Evolutionary conservation across 2,113 vertebrate species (phyloP).

Genomic region (Eublepharis macularius): DNA sequence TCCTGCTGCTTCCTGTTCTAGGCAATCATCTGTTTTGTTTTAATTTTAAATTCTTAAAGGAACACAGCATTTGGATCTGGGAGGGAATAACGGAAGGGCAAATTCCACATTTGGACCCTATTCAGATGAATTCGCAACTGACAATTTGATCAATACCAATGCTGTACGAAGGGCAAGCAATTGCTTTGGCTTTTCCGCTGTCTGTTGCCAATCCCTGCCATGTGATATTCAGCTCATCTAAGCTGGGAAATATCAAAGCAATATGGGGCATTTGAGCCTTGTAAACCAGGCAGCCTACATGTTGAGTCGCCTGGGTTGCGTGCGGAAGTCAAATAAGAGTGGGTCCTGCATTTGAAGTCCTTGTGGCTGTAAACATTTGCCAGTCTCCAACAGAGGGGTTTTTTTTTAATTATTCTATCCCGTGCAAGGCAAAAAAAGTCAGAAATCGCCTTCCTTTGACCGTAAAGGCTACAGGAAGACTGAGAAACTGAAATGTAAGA

Average conservation of each 20-base stretch:
- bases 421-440: slow-evolving; percentile 9
- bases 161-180: slow-evolving; percentile 28
- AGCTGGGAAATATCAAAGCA: slow-evolving; percentile 18
- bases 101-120: slow-evolving; percentile 5
- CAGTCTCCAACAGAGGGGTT: slow-evolving; percentile 29
- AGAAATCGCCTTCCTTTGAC: slow-evolving; percentile 31
- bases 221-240: slow-evolving; percentile 26
- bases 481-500: slow-evolving; percentile 54
- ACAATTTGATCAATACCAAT: slow-evolving; percentile 45
- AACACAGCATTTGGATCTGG: slow-evolving; percentile 38
- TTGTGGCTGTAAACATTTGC: slow-evolving; percentile 43
- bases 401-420: too few relatives aligned
- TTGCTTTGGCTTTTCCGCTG: slow-evolving; percentile 46
- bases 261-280: not conserved
- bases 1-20: slow-evolving; percentile 40
- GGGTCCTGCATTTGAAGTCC: slow-evolving; percentile 29
- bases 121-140: slow-evolving; percentile 47
- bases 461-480: slow-evolving; percentile 24
- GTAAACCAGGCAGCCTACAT: slow-evolving; percentile 1
- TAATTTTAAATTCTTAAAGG: slow-evolving; percentile 55
- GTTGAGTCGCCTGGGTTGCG: rapidly evolving
- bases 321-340: not conserved
- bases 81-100: slow-evolving; percentile 25
- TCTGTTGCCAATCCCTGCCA: slow-evolving; percentile 36
- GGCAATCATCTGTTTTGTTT: slow-evolving; percentile 51